These are phyloP conservation scores for Eretmocerus hayati DNA, from an alignment of 2,888 invertebrate genomes.

Conservation along the genomic window DNA sequence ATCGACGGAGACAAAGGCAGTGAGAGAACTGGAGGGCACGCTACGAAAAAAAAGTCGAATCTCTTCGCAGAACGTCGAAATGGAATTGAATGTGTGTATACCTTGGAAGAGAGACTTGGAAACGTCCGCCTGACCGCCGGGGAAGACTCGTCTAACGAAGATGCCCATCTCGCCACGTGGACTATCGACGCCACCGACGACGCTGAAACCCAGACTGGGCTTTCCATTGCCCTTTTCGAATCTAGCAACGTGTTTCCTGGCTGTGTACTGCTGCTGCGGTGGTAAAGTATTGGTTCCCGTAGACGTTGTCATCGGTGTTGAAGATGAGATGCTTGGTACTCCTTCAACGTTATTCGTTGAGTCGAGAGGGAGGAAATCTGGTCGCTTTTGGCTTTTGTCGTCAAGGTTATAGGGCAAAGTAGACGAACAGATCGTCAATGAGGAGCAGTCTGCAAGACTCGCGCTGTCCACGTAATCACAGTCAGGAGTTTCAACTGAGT, in stretches of 20 bases:
- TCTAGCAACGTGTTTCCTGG: slow-evolving; percentile 36
- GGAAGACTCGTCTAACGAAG: slow-evolving; percentile 55
- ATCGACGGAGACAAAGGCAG: no score
- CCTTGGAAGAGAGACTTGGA: slow-evolving; percentile 54
- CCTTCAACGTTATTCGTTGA: no score
- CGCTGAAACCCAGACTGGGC: slow-evolving; percentile 57
- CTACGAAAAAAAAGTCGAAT: no score
- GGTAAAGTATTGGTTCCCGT: not conserved
- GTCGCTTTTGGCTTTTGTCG: slow-evolving; percentile 29
- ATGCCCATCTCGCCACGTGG: slow-evolving; percentile 58
- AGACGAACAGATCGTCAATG: no score
- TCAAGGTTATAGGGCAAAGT: no score
- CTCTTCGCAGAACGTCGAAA: no score
- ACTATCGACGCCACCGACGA: slow-evolving; percentile 58
- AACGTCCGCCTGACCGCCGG: slow-evolving; percentile 55
- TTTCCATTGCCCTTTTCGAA: slow-evolving; percentile 54
- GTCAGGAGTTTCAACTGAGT: slow-evolving; percentile 29
- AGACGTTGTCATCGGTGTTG: slow-evolving; percentile 22
- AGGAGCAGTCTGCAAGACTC: slow-evolving; percentile 29
- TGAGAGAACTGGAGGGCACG: no score
- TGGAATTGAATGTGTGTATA: no score
- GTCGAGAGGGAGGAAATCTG: slow-evolving; percentile 37
- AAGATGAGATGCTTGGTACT: no score
- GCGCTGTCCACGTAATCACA: slow-evolving; percentile 35
- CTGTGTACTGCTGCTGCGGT: slow-evolving; percentile 30